A percentile compares a stretch with the other conserved stretches of the same genome.
Evolutionary conservation across 1,140 invertebrate genomes (phyloP).

Genomic region (Wiebesia pumilae): DNA sequence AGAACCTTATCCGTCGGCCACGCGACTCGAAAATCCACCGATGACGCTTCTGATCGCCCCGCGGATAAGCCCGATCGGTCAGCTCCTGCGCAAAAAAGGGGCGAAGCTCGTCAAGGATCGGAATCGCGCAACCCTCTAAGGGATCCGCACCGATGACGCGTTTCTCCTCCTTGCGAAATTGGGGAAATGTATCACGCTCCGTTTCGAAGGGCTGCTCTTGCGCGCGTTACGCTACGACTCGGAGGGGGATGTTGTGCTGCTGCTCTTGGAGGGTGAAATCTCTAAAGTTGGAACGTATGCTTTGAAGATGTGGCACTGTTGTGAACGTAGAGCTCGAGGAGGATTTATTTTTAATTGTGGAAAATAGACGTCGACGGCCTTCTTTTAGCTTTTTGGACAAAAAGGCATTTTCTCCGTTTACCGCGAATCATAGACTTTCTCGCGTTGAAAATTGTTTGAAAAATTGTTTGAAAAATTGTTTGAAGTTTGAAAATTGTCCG

Average conservation of each 20-base stretch:
- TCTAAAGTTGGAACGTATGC: conserved; percentile 45
- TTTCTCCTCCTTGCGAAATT: not conserved
- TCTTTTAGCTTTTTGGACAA: not conserved
- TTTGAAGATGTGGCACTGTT: conserved; percentile 21
- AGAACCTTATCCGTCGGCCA: conserved; percentile 10
- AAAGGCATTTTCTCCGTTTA: not conserved
- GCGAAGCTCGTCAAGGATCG: not conserved
- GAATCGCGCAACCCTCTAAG: too few species aligned
- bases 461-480: too few species aligned
- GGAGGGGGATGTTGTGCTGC: not conserved
- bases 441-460: too few species aligned
- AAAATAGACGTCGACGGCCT: not conserved
- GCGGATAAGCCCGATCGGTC: not conserved
- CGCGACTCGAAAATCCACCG: not conserved
- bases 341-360: conserved; percentile 46
- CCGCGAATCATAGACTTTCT: not conserved
- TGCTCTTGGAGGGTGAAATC: conserved; percentile 21
- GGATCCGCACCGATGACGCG: conserved; percentile 15
- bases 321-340: conserved; percentile 23
- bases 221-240: not conserved
- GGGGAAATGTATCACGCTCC: not conserved
- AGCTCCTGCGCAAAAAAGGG: not conserved
- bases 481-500: too few species aligned
- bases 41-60: conserved; percentile 21
- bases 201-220: not conserved